Evolutionary conservation across 2,797 vertebrate genomes (phyloP), one percentile per base, ranked within the genome.

Genomic region (Odontamblyopus rebecca): DNA sequence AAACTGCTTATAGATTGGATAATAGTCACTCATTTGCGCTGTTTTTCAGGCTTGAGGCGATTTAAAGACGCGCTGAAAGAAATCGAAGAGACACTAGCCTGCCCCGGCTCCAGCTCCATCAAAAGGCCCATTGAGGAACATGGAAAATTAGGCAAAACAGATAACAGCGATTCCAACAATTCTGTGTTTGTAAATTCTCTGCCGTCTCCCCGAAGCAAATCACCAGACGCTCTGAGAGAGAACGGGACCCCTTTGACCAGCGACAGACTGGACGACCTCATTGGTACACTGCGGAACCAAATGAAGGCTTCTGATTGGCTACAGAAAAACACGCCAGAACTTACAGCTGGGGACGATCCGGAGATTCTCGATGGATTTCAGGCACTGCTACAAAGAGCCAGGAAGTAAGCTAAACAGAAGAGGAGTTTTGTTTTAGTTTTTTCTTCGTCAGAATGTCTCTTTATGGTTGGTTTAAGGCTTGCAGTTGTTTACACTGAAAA

Each of bases 261-360:
- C 16, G 88, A 86, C 72, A 86, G 75, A 67, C 91, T 95, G 54
- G 92, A 93, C 68, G 89, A 94, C 57, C 94, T 97, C 69, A 96
- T 97, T 72, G 95, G 95, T 65, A 93, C 95, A 4, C 90, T 97
- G 61, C 93, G 94, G 76, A 92, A 95, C 44, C 96, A 98, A 86
- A 96, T 97, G 86, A 93, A 91, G 70, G 93, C 95, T 0, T 95
- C 94, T 0, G 91, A 96, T 90, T 97, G 95, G 95, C 87, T 96
- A 54, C 93, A 94, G 89, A 95, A 95, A 86, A 96, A 93, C 68
- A 94, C 93, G 70, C 94, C 93, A 0, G 91, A 94, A 75, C 89
- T 89, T 48, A 89, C 93, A 76, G 90, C 92, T 4, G 93, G 92
- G 83, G 94, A 95, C 78, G 94, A 95, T 60, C 94, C 94, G 6